Percentiles rank a stretch among this genome's conserved stretches.
Evolutionary conservation across 1,140 invertebrate species (phyloP).

Genomic region (Drosophila baimaii): DNA sequence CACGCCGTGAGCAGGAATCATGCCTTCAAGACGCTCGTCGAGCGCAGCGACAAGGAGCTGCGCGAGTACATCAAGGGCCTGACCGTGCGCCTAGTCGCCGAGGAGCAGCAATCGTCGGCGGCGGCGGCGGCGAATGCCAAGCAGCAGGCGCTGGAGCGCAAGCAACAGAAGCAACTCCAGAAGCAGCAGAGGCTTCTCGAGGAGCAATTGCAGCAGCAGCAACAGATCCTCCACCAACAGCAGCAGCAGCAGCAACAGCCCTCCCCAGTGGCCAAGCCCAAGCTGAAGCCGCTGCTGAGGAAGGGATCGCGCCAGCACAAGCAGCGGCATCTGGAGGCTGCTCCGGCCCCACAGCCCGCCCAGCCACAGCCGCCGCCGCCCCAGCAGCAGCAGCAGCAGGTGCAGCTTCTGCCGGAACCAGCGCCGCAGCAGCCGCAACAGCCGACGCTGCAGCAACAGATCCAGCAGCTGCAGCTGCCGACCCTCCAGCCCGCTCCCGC

Average conservation of each 20-base stretch:
- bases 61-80: conserved; percentile 82
- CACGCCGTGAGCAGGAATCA: conserved; percentile 86
- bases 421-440: conserved; percentile 41
- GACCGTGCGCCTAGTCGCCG: conserved; percentile 61
- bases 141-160: conserved; percentile 60
- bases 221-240: conserved; percentile 59
- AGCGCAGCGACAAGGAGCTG: conserved; percentile 85
- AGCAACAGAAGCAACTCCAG: conserved; percentile 66
- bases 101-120: conserved; percentile 59
- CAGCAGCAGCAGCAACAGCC: conserved; percentile 55
- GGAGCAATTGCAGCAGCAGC: conserved; percentile 54
- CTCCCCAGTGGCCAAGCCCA: conserved; percentile 45
- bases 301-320: conserved; percentile 66
- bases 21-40: conserved; percentile 86
- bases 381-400: conserved; percentile 14
- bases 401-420: conserved; percentile 56
- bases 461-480: conserved; percentile 66
- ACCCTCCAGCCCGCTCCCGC: conserved; percentile 64
- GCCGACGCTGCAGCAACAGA: conserved; percentile 54
- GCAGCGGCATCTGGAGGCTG: conserved; percentile 54
- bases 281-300: conserved; percentile 56
- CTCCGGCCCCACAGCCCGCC: conserved; percentile 23
- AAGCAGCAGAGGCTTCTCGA: conserved; percentile 72
- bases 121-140: conserved; percentile 51
- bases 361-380: conserved; percentile 12